Base-by-base conservation (phyloP, 92 coral and sea anemone genomes). In the Palythoa caribaeorum region DNA sequence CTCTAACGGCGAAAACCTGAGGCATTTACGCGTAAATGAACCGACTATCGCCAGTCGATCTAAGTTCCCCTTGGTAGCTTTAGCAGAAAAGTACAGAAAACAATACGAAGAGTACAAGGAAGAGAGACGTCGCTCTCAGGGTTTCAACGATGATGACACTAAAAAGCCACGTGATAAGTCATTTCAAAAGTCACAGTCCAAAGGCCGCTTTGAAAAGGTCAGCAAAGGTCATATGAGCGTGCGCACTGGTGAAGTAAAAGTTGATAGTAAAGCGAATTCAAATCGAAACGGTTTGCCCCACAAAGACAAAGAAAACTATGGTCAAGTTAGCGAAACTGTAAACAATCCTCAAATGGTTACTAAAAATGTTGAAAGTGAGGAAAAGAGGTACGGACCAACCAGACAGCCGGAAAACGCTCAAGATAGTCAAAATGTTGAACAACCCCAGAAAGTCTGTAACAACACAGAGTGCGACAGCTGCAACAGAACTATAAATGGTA, bases 31-130 rank as follows among this genome's bases (percentile, higher is more conserved):
- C 55, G 87, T 89, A 37, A 54, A 77, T 10, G 80, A 87, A 13
- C 85, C 92, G 55, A 79, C 87, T 9, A 62, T 71, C 28, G 77
- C 37, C 47, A 44, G 55, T 36, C 83, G 81, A 2, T 53, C 92
- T 6, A 79, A 85, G 7, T 92, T 90, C 62, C 93, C 93, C 21
- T 73, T 94, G 69, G 90, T 92, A 74, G 91, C 92, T 55, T 85
- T 95, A 21, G 94, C 96, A 9, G 96, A 95, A 76, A 95, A 95
- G 62, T 95, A 93, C 90, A 71, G 94, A 38, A 80, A 84, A 19
- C 94, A 95, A 76, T 84, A 86, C 20, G 88, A 86, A 78, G 91
- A 83, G 40, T 80, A 83, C 65, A 80, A 89, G 44, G 73, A 88
- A 21, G 39, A 81, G 59, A 28, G 2, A 17, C 75, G 65, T 1